These are phyloP conservation scores for Schlechtendalia chinensis DNA, from an alignment of 1,140 invertebrate species.

Conservation along the genomic window DNA sequence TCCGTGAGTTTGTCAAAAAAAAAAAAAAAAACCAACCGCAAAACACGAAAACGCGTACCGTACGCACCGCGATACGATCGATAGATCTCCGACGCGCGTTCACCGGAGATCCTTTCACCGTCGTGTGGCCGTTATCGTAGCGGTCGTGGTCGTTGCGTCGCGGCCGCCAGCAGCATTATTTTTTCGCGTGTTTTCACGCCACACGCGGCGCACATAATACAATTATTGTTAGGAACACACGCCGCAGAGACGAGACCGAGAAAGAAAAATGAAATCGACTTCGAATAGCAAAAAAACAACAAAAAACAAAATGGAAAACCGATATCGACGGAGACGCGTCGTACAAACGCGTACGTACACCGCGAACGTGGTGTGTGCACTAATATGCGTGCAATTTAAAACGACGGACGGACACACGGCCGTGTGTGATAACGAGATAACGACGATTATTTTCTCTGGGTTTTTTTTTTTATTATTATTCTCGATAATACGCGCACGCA, in stretches of 20 bases:
- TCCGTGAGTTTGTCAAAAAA: not conserved
- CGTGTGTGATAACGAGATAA: slow-evolving; percentile 42
- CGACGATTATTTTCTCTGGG: not conserved
- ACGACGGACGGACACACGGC: slow-evolving; percentile 1
- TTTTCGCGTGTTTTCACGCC: slow-evolving; percentile 35
- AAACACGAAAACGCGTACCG: not conserved
- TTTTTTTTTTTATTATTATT: not conserved
- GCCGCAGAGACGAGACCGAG: no score
- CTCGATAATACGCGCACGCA: not conserved
- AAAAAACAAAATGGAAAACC: not conserved
- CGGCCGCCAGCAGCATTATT: not conserved
- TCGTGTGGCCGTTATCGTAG: not conserved
- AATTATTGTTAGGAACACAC: not conserved
- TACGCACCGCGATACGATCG: not conserved
- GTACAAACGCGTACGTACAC: not conserved
- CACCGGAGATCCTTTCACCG: slow-evolving; percentile 29
- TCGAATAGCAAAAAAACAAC: not conserved
- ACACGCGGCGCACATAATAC: slow-evolving; percentile 31
- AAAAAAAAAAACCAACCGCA: not conserved
- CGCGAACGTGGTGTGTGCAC: not conserved
- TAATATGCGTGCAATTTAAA: not conserved
- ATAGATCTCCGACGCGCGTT: not conserved
- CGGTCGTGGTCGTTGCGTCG: not conserved
- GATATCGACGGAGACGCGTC: not conserved
- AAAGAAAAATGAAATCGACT: no score